These are phyloP conservation scores for Nasua narica DNA, from an alignment of 2,797 vertebrate genomes.

Conservation along the genomic window DNA sequence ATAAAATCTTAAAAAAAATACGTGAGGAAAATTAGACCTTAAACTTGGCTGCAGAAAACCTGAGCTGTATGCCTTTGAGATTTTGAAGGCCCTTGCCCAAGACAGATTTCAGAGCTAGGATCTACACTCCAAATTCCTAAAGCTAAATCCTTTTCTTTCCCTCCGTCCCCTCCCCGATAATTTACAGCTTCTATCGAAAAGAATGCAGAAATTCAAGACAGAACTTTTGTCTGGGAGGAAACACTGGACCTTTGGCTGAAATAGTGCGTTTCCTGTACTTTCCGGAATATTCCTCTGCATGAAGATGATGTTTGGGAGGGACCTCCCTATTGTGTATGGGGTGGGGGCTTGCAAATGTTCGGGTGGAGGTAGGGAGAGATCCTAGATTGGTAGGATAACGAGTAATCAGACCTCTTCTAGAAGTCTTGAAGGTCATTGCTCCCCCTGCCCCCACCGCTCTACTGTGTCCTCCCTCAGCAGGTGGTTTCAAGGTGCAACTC, in stretches of 20 bases:
- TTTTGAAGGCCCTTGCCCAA: background rate
- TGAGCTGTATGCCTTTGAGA: background rate
- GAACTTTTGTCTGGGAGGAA: background rate
- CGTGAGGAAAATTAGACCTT: background rate
- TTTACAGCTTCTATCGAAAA: background rate
- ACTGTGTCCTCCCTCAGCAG: background rate
- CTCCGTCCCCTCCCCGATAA: background rate
- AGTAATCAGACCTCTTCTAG: background rate
- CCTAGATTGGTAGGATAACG: background rate
- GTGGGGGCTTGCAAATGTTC: background rate
- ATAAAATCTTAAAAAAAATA: too few relatives aligned
- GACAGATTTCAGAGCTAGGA: background rate
- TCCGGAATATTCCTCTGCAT: background rate
- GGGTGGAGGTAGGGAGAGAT: background rate
- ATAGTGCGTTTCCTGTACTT: background rate
- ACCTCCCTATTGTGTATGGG: background rate
- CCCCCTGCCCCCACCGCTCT: too few relatives aligned
- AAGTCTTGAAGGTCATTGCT: too few relatives aligned
- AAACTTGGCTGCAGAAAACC: background rate
- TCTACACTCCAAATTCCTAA: background rate
- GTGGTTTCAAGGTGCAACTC: background rate
- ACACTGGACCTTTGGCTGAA: background rate
- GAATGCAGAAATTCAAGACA: background rate
- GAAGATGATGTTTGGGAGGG: background rate
- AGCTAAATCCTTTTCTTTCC: background rate